Percentiles rank a stretch among this genome's conserved stretches.
Conservation (phyloP, 2,797 vertebrate species). For the Neopelma chrysocephalum region DNA sequence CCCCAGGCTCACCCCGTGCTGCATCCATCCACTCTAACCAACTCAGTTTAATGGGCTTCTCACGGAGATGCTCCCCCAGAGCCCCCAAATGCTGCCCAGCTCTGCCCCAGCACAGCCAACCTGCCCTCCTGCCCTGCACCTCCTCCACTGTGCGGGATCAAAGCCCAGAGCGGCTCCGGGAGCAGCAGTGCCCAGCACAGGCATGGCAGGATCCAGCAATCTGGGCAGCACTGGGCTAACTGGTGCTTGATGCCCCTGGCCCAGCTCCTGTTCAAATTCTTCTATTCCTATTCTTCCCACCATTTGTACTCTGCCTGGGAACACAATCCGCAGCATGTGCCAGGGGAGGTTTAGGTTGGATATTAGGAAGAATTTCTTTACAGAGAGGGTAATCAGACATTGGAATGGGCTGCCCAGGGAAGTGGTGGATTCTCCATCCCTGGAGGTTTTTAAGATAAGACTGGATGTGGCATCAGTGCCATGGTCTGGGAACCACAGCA, state of each 20-base stretch:
- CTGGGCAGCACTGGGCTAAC: background rate
- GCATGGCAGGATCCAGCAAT: background rate
- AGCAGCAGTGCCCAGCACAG: background rate
- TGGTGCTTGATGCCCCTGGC: background rate
- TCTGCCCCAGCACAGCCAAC: background rate
- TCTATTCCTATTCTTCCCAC: background rate
- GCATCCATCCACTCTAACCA: background rate
- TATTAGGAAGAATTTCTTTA: too few species aligned
- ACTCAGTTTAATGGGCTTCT: background rate
- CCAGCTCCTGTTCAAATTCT: background rate
- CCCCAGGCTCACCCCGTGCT: background rate
- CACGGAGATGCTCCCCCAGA: background rate
- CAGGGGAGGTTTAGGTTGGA: too few species aligned
- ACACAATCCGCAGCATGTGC: fast-evolving
- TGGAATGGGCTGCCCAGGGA: too few species aligned
- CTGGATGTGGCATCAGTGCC: too few species aligned
- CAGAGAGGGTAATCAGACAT: too few species aligned
- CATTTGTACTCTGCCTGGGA: fast-evolving
- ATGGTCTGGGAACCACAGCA: too few species aligned
- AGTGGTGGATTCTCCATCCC: too few species aligned
- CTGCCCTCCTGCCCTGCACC: background rate
- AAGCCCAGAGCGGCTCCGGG: fast-evolving
- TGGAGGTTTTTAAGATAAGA: too few species aligned
- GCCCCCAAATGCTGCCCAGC: background rate
- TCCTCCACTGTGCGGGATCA: fast-evolving